Conservation (phyloP, 2,888 invertebrate genomes). For the Oligia latruncula region DNA sequence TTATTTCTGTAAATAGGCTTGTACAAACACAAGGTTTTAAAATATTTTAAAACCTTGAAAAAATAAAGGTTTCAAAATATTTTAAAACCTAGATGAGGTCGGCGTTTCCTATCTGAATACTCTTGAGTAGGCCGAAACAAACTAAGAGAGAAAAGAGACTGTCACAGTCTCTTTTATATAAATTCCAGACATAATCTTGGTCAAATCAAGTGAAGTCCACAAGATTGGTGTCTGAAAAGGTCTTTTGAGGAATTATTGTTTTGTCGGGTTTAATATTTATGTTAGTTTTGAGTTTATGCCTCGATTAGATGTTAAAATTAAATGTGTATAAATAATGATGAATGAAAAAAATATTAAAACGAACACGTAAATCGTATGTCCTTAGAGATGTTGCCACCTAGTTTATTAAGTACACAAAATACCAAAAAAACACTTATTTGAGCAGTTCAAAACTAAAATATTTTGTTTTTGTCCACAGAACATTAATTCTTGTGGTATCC, state of each 20-base stretch:
- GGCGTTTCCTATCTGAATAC: too few relatives aligned
- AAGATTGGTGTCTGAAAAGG: too few relatives aligned
- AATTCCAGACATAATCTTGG: background rate
- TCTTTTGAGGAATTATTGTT: background rate
- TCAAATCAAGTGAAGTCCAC: background rate
- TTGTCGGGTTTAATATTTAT: background rate
- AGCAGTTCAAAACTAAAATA: slow-evolving; percentile 19
- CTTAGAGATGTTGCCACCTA: background rate
- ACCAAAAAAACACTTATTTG: slow-evolving; percentile 15
- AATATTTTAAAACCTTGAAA: too few relatives aligned
- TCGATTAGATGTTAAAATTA: background rate
- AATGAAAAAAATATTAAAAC: background rate
- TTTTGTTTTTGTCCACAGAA: slow-evolving; percentile 14
- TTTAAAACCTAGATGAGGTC: too few relatives aligned
- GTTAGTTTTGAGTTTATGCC: background rate
- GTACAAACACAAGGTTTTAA: too few relatives aligned
- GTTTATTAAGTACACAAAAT: slow-evolving; percentile 48
- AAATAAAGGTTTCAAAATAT: too few relatives aligned
- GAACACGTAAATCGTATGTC: background rate
- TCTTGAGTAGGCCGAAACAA: too few relatives aligned
- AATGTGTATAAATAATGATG: background rate
- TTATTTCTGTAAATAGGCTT: too few relatives aligned
- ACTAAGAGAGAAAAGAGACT: too few relatives aligned
- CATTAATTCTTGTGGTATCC: slow-evolving; percentile 15
- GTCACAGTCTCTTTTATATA: too few relatives aligned